These are phyloP conservation scores for Sesamia inferens DNA, from an alignment of 2,888 invertebrate genomes.

Conservation along the genomic window DNA sequence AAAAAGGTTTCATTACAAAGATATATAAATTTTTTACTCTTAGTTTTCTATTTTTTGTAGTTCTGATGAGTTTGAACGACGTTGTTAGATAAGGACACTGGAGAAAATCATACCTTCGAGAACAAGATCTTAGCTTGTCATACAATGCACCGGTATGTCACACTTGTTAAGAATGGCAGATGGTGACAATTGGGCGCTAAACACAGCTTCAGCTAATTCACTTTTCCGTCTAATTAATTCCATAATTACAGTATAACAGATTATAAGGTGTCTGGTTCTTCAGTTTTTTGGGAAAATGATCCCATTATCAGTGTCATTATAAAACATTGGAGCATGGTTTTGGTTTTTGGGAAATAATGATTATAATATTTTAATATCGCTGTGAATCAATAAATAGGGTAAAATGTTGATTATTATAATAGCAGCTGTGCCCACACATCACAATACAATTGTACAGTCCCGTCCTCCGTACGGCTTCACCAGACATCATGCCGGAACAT, in stretches of 20 bases:
- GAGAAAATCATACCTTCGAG: no score
- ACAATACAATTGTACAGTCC: no score
- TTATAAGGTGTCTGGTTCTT: slow-evolving; percentile 70
- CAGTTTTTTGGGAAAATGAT: slow-evolving; percentile 53
- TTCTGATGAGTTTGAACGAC: no score
- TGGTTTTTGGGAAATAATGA: slow-evolving; percentile 5
- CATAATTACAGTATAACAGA: slow-evolving; percentile 76
- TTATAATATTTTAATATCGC: background rate
- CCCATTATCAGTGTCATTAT: slow-evolving; percentile 42
- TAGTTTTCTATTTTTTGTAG: no score
- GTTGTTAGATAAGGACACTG: no score
- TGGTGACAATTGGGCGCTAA: slow-evolving; percentile 80
- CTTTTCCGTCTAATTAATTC: slow-evolving; percentile 82
- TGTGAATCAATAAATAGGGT: background rate
- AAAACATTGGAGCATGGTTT: slow-evolving; percentile 29
- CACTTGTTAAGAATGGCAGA: slow-evolving; percentile 75
- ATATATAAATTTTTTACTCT: no score
- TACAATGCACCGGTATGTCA: slow-evolving; percentile 45
- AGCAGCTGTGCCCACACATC: no score
- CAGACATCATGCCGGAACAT: no score
- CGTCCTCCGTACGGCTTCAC: no score
- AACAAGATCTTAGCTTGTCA: slow-evolving; percentile 12
- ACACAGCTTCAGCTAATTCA: slow-evolving; percentile 78
- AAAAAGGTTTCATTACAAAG: no score
- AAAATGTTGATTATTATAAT: background rate